These are phyloP conservation scores for Lepidonotus clava DNA, from an alignment of 2,888 invertebrate genomes.

Conservation along the genomic window DNA sequence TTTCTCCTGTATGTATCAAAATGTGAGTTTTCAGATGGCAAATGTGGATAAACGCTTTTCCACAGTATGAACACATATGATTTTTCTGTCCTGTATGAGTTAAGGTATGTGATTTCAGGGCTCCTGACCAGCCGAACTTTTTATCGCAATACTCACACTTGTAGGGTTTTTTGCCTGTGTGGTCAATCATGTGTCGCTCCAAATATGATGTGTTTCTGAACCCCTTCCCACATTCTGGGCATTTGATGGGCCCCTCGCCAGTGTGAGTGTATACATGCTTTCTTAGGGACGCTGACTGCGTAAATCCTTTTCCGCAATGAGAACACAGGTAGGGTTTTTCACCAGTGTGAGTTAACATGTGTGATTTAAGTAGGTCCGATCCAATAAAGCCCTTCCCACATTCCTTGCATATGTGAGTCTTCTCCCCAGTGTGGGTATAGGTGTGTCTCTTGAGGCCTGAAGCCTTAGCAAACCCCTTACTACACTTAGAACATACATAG, in stretches of 20 bases:
- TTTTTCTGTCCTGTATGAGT: conserved; percentile 43
- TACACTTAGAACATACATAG: no score
- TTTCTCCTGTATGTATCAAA: conserved; percentile 32
- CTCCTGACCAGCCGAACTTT: not conserved
- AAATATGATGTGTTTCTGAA: not conserved
- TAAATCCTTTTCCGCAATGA: no score
- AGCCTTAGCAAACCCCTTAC: no score
- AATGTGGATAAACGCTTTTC: not conserved
- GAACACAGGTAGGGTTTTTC: not conserved
- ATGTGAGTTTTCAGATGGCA: not conserved
- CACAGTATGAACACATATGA: conserved; percentile 13
- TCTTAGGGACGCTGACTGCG: not conserved
- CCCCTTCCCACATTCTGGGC: not conserved
- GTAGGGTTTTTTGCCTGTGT: conserved; percentile 29
- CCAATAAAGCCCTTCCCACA: not conserved
- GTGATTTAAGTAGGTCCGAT: not conserved
- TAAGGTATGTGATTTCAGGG: not conserved
- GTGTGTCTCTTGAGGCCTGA: no score
- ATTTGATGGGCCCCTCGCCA: not conserved
- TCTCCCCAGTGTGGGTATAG: no score
- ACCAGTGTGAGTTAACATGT: not conserved
- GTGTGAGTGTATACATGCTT: not conserved
- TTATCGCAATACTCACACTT: conserved; percentile 13
- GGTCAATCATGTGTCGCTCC: not conserved
- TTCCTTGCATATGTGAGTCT: no score